Evolutionary conservation across 2,113 vertebrate species (phyloP).

Genomic region (Clarias batrachus): DNA sequence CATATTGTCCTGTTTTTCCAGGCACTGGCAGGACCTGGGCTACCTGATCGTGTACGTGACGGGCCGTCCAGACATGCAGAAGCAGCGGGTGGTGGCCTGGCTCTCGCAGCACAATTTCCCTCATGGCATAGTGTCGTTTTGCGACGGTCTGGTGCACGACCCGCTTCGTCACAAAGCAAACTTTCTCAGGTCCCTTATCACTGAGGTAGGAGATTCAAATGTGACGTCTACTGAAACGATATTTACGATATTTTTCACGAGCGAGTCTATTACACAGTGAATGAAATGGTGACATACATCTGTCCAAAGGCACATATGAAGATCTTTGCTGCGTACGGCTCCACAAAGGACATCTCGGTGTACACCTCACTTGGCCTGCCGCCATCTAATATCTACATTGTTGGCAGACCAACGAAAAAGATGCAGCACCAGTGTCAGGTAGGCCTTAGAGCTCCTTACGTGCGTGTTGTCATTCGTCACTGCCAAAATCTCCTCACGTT

Average conservation of each 20-base stretch:
- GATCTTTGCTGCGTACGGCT: constrained; percentile 91
- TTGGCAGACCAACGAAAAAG: constrained; percentile 93
- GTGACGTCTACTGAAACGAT: too few relatives aligned
- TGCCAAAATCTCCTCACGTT: background rate
- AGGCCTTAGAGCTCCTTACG: constrained; percentile 6
- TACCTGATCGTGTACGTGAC: constrained; percentile 98
- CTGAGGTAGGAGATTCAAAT: constrained; percentile 69
- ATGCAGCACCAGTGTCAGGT: constrained; percentile 97
- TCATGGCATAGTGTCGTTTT: constrained; percentile 95
- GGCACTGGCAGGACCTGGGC: constrained; percentile 98
- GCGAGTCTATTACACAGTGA: background rate
- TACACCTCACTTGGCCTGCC: constrained; percentile 89
- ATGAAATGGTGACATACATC: background rate
- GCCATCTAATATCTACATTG: constrained; percentile 93
- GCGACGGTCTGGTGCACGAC: constrained; percentile 94
- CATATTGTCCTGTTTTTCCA: constrained; percentile 53
- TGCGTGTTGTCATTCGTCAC: background rate
- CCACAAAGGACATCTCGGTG: constrained; percentile 95
- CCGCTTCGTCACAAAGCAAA: constrained; percentile 96
- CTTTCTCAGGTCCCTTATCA: constrained; percentile 90
- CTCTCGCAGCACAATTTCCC: constrained; percentile 99
- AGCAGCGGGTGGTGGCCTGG: constrained; percentile 98
- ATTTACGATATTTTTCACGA: background rate
- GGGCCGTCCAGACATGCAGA: constrained; percentile 98
- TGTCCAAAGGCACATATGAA: constrained; percentile 85